Conservation (phyloP, 2,888 invertebrate genomes). For the Sussaba pulchella region DNA sequence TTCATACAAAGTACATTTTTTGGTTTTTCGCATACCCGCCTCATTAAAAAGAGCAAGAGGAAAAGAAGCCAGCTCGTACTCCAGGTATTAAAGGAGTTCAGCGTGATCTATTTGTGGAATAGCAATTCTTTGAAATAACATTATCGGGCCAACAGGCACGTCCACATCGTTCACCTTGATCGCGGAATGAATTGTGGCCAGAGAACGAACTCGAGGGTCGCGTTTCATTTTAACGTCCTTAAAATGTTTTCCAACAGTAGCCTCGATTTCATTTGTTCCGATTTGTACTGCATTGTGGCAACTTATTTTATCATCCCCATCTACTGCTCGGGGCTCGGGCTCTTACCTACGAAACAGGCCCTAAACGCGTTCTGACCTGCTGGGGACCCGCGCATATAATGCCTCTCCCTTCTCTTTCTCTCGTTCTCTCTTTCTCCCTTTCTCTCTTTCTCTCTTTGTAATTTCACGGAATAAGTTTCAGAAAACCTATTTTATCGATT, state of each 20-base stretch:
- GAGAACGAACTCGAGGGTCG: conserved; percentile 14
- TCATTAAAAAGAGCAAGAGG: conserved; percentile 45
- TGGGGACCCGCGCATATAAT: too few relatives aligned
- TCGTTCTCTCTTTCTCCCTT: too few relatives aligned
- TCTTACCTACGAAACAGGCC: conserved; percentile 4
- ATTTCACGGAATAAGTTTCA: too few relatives aligned
- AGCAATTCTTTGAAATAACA: conserved; percentile 46
- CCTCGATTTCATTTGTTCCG: conserved; percentile 16
- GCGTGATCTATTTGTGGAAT: conserved; percentile 18
- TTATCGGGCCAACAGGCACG: conserved; percentile 29
- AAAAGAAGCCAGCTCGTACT: conserved; percentile 57
- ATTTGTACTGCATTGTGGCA: conserved; percentile 32
- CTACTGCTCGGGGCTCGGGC: conserved; percentile 24
- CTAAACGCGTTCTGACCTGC: conserved; percentile 34
- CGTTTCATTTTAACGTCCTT: conserved; percentile 34
- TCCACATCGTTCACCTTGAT: too few relatives aligned
- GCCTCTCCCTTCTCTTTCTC: too few relatives aligned
- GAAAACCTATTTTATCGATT: too few relatives aligned
- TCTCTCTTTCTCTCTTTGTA: too few relatives aligned
- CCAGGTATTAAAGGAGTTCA: conserved; percentile 38
- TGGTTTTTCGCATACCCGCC: conserved; percentile 41
- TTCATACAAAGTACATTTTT: conserved; percentile 38
- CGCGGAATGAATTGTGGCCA: too few relatives aligned
- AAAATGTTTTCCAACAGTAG: conserved; percentile 19
- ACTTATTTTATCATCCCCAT: conserved; percentile 27